Conservation (phyloP, 1,140 invertebrate species). For the Venturia canescens region DNA sequence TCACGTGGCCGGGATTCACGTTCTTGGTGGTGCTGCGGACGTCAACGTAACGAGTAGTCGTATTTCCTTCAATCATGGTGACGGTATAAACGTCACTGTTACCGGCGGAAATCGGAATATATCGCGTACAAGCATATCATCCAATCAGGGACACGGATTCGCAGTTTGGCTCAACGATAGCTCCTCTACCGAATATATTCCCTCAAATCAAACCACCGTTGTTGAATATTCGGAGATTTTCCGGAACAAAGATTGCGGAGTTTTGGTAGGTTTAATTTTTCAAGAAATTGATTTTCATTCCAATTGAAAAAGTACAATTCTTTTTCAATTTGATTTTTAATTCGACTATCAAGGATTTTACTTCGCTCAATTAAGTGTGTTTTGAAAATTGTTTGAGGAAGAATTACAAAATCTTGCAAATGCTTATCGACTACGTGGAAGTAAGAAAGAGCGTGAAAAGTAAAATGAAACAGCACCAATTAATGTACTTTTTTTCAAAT, state of each 20-base stretch:
- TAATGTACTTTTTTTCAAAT: too few species aligned
- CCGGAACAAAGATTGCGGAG: slow-evolving; percentile 89
- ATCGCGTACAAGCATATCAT: slow-evolving; percentile 87
- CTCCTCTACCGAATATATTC: slow-evolving; percentile 82
- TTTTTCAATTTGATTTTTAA: too few species aligned
- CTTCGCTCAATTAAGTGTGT: too few species aligned
- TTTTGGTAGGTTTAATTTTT: slow-evolving; percentile 75
- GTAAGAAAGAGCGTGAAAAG: too few species aligned
- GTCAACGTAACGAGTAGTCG: slow-evolving; percentile 94
- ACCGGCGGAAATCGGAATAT: slow-evolving; percentile 94
- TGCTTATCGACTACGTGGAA: too few species aligned
- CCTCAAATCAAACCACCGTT: slow-evolving; percentile 89
- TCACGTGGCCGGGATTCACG: slow-evolving; percentile 91
- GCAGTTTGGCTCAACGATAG: slow-evolving; percentile 94
- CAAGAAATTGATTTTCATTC: too few species aligned
- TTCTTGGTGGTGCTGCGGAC: slow-evolving; percentile 91
- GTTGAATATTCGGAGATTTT: slow-evolving; percentile 92
- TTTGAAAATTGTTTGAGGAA: too few species aligned
- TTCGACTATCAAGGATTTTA: too few species aligned
- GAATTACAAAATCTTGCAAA: too few species aligned
- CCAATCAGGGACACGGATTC: slow-evolving; percentile 90
- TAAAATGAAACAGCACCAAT: too few species aligned
- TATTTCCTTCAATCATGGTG: slow-evolving; percentile 94
- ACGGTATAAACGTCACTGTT: slow-evolving; percentile 93
- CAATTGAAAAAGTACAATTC: too few species aligned